Evolutionary conservation across 1,140 invertebrate genomes (phyloP).

Genomic region (Drosophila prosaltans): DNA sequence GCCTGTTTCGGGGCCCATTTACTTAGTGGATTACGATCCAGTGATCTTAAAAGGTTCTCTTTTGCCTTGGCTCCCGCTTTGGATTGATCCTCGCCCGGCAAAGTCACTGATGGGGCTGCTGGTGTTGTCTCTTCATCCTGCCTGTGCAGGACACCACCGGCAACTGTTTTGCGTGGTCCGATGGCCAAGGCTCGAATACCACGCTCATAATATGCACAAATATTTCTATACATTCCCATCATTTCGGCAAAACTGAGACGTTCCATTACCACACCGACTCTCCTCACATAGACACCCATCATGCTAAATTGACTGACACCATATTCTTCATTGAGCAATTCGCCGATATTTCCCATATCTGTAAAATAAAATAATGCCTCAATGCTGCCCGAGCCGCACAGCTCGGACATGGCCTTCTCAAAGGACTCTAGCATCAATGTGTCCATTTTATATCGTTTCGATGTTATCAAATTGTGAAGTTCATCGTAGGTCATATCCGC

Average conservation of each 20-base stretch:
- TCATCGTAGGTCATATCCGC: constrained; percentile 87
- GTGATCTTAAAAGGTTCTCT: constrained; percentile 17
- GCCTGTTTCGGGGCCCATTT: constrained; percentile 93
- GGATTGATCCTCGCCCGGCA: not conserved
- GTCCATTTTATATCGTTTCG: constrained; percentile 84
- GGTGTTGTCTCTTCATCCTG: constrained; percentile 33
- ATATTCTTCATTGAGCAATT: constrained; percentile 66
- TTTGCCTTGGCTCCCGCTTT: constrained; percentile 11
- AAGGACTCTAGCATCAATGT: constrained; percentile 84
- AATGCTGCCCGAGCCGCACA: constrained; percentile 85
- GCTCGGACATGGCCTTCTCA: constrained; percentile 84
- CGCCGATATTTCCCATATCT: constrained; percentile 84
- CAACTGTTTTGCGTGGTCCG: constrained; percentile 48
- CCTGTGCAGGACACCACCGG: constrained; percentile 55
- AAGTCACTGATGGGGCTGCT: not conserved
- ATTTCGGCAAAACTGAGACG: constrained; percentile 92
- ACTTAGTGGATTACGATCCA: constrained; percentile 81
- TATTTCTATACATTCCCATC: constrained; percentile 87
- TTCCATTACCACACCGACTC: constrained; percentile 91
- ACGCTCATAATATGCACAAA: constrained; percentile 86
- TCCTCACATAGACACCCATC: constrained; percentile 89
- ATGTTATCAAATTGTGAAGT: constrained; percentile 85
- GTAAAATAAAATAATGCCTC: constrained; percentile 87
- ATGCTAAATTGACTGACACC: constrained; percentile 84
- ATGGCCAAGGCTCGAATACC: constrained; percentile 61